Evolutionary conservation across 2,113 vertebrate genomes (phyloP), one percentile per base, ranked within the genome.

Genomic region (Panthera leo): DNA sequence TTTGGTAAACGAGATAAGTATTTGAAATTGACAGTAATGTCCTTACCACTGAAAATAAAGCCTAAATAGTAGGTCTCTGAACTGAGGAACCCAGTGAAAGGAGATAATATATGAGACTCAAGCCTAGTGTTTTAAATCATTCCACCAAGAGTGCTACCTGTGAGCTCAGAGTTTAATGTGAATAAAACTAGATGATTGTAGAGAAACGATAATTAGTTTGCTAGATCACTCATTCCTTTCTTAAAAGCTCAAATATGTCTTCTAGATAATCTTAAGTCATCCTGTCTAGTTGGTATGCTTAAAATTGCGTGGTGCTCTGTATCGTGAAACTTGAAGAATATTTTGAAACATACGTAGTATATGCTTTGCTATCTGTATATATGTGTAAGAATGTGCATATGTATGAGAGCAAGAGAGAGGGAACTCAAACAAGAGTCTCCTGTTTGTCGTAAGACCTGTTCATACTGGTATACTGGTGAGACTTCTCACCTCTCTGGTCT

Each of bases 251-350:
- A 25, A 4, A 5, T 51, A 29, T 95, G 91, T 93, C 91, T 86
- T 63, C 70, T 73, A 84, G 84, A 51, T 94, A n/a, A 61, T 51
- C 86, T 92, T 71, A 79, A 80, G 53, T 55, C 63, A 27, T 25
- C 82, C 87, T 93, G 39, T 91, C 76, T 87, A 18, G 55, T 83
- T 86, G 55, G 67, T 80, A 8, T 85, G 67, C 85, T 93, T 91
- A 80, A 94, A 83, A 89, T 86, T 53, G 53, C 6, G 95, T 86
- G 95, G 63, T 95, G 63, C 91, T 97, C 55, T 95, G 88, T 92
- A n/a, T 39, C 48, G 89, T 96, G 85, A 91, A 89, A 76, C 27
- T 84, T 76, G 48, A 88, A 85, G 55, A 79, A 18, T 95, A 91
- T 91, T 96, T 89, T 96, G 85, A 93, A 39, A 94, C 42, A 21